Base-by-base conservation (phyloP, 2,797 vertebrate species). In the Tachyglossus aculeatus region DNA sequence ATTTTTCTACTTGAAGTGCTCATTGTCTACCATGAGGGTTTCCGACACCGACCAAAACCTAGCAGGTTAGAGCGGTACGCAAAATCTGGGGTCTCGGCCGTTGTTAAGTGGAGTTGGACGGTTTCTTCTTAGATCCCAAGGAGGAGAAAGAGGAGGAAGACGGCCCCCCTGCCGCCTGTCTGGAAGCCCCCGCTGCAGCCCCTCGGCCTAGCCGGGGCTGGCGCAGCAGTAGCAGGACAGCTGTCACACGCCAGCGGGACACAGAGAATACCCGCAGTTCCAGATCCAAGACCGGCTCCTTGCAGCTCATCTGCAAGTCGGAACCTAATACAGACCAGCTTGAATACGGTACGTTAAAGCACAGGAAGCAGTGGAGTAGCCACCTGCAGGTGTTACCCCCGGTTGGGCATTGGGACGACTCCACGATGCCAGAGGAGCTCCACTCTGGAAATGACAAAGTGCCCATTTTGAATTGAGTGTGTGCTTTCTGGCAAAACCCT, bases 221-320 rank as follows among this genome's bases (percentile, higher is more conserved):
- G 92, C 91, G 92, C 62, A 92, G 90, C 57, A 92, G 88, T 77
- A 86, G 87, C 57, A 60, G 86, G 3, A 83, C 85, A 0, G 18
- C 86, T 0, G 4, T 48, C 1, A 40, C 89, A 62, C 88, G 83
- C 37, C 90, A 89, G 54, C 87, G 82, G 1, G 88, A 92, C 48
- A 4, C 80, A 0, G 91, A 92, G 44, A 90, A 87, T 6, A 85
- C 84, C 0, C 90, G 89, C 13, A 74, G 89, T 58, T 91, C 89
- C 68, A 64, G 91, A 8, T 88, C 90, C 12, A 93, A 86, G 88
- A 82, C 88, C 0, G 71, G 86, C 41, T 90, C 92, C 3, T 82
- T 93, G 82, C 92, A 92, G 77, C 92, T 95, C 6, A 74, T 95
- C 80, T 98, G 96, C 92, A 98, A 98, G 84, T 95, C 95, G 0